Evolutionary conservation across 2,113 vertebrate genomes (phyloP).

Genomic region (Paratilapia polleni): DNA sequence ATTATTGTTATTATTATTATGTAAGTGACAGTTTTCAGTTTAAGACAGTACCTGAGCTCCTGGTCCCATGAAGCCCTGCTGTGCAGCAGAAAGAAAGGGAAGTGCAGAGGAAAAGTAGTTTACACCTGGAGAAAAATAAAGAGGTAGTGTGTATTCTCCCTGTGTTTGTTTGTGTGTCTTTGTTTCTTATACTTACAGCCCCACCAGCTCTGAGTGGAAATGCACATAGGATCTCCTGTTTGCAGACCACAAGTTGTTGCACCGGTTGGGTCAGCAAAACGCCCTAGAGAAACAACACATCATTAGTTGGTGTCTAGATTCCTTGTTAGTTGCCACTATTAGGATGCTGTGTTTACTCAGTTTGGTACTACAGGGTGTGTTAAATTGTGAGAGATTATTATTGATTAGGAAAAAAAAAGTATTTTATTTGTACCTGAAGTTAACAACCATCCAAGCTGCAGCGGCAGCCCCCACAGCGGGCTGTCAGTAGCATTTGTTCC

Average conservation of each 20-base stretch:
- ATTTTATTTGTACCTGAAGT: conserved; percentile 80
- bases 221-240: conserved; percentile 61
- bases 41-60: conserved; percentile 41
- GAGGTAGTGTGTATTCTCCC: neutral
- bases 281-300: conserved; percentile 51
- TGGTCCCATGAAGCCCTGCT: conserved; percentile 64
- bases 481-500: conserved; percentile 75
- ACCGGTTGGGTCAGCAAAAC: conserved; percentile 70
- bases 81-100: conserved; percentile 76
- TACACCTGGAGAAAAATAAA: conserved; percentile 60
- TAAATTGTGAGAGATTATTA: neutral
- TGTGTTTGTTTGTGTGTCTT: neutral
- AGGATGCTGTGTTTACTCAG: neutral
- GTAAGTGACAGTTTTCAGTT: neutral
- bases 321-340: neutral
- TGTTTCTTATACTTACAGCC: conserved; percentile 67
- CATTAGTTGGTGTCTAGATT: neutral
- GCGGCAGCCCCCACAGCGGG: conserved; percentile 86
- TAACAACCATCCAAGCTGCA: conserved; percentile 89
- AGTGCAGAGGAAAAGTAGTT: conserved; percentile 71
- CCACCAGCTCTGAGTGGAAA: conserved; percentile 78
- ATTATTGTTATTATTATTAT: neutral
- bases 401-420: neutral
- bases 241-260: conserved; percentile 62
- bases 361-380: neutral